A percentile compares a stretch with the other conserved stretches of the same genome.
Conservation (phyloP, 2,113 vertebrate species). For the zebrafish (Danio rerio) region GRCz12tu NC_133179.1:24673001-24673500, state of each 20-base stretch:
- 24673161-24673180: no score
- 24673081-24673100: background rate
- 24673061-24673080: background rate
- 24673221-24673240: no score
- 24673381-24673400: background rate
- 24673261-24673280: background rate
- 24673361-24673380: background rate
- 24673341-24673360: background rate
- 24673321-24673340: background rate
- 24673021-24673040: background rate
- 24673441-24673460: constrained; percentile 3
- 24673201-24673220: no score
- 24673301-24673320: background rate
- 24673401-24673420: background rate
- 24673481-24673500: background rate
- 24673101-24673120: background rate
- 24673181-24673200: no score
- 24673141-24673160: no score
- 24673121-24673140: no score
- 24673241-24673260: background rate
- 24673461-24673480: background rate
- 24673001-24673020: background rate
- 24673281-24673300: background rate
- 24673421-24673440: background rate
- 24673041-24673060: background rate